Evolutionary conservation across 2,113 vertebrate species (phyloP).

Genomic region (Oceanodroma tethys): DNA sequence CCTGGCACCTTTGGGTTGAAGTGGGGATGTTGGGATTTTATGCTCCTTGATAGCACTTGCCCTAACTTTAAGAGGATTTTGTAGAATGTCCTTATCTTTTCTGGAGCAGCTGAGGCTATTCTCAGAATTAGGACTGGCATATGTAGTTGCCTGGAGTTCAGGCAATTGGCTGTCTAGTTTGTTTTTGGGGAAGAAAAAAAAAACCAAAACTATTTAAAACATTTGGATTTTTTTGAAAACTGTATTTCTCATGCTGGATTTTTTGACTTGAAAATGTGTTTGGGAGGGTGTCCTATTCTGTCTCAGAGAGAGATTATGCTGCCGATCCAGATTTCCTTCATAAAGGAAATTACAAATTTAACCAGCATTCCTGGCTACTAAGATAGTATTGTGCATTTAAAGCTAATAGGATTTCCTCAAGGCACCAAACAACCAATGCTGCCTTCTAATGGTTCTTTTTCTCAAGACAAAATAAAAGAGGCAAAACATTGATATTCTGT

Average conservation of each 20-base stretch:
- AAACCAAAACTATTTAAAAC: background rate
- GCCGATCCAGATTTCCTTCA: background rate
- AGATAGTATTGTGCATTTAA: background rate
- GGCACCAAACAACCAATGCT: background rate
- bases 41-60: background rate
- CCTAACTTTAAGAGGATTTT: background rate
- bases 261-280: background rate
- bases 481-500: background rate
- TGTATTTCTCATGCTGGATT: background rate
- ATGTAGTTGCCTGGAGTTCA: background rate
- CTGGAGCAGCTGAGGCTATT: background rate
- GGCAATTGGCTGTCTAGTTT: background rate
- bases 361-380: background rate
- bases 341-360: background rate
- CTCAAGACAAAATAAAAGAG: background rate
- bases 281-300: background rate
- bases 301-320: background rate
- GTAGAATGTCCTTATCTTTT: background rate
- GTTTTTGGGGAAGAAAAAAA: background rate
- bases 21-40: background rate
- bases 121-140: background rate
- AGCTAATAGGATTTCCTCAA: background rate
- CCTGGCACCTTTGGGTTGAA: background rate
- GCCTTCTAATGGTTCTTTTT: background rate
- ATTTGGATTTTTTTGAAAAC: background rate